Base-by-base conservation (phyloP, 2,888 invertebrate species). In the Andrena dorsata region DNA sequence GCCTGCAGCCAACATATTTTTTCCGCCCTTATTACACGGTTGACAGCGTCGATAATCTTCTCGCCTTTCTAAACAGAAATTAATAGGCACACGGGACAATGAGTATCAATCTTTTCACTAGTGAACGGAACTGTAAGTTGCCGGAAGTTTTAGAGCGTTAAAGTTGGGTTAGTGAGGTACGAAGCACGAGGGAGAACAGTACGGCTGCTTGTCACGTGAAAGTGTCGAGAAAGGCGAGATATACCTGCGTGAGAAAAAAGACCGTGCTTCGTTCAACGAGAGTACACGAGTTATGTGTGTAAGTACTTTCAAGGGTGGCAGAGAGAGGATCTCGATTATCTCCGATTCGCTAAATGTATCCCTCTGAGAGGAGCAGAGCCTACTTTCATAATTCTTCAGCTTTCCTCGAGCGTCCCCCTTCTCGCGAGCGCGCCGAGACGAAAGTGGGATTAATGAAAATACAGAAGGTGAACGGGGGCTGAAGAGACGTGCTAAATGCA, bases 391-490 rank as follows among this genome's bases (percentile, higher is more conserved):
- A 76, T 83, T 78, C 76, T 78, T 74, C 64, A 49, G 60, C 53
- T 76, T 51, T 74, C 51, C 60, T 58, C 58, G 20, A 41, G 26
- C 63, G 72, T 47, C 49, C 49, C 66, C 65, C 77, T 78, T 63
- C 68, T 41, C 65, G 73, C 76, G 76, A 86, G 85, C 85, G 80
- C 84, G 85, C 83, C 81, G 83, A 86, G 69, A 89, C 88, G 90
- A 90, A 91, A 91, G 88, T 91, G 87, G 90, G 88, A 91, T 91
- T 91, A 90, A 91, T 91, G 91, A 91, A 91, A 91, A 91, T 91
- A 90, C 89, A 82, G 89, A 88, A 85, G 82, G 79, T 81, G 85
- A 81, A 79, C 64, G 76, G 76, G 80, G 80, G 79, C 73, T 81
- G 78, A 76, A 74, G 73, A 86, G 84, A 85, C 86, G 88, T 85